Conservation (phyloP, 2,888 invertebrate species). For the Catocala nupta region DNA sequence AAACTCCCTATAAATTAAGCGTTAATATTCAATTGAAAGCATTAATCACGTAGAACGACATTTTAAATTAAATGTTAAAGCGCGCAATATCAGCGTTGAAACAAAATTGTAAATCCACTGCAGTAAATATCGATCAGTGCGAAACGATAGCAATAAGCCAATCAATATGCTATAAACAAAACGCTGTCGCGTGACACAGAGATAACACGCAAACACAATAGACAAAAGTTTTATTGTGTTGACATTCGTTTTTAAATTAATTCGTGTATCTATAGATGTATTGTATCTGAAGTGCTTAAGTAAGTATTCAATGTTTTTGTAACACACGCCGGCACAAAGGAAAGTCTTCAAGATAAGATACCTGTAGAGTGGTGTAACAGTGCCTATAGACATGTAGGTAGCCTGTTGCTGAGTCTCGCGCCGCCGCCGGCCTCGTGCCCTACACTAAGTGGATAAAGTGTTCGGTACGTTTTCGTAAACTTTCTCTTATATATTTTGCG, state of each 20-base stretch:
- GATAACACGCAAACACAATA: conserved; percentile 31
- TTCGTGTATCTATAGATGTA: background rate
- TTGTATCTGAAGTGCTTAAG: background rate
- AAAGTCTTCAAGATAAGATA: conserved; percentile 27
- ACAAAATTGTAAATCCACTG: conserved; percentile 24
- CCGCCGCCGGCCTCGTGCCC: conserved; percentile 21
- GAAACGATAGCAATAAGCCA: conserved; percentile 34
- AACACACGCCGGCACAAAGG: conserved; percentile 11
- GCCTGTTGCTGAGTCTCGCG: conserved; percentile 61
- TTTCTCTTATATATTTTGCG: conserved; percentile 27
- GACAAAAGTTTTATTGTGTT: conserved; percentile 6
- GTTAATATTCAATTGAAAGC: conserved; percentile 3
- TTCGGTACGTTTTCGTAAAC: conserved; percentile 43
- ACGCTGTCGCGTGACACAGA: conserved; percentile 25
- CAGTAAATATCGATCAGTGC: conserved; percentile 35
- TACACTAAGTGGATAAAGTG: conserved; percentile 50
- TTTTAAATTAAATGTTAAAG: conserved; percentile 10
- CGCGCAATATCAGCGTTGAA: conserved; percentile 6
- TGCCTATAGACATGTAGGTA: conserved; percentile 30
- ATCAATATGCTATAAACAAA: conserved; percentile 40
- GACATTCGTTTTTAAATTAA: conserved; percentile 1
- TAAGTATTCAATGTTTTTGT: conserved; percentile 10
- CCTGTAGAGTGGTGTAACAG: conserved; percentile 23
- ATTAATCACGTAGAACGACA: background rate
- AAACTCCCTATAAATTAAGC: conserved; percentile 6